Base-by-base conservation (phyloP, 1,140 invertebrate species). In the Polyergus mexicanus region DNA sequence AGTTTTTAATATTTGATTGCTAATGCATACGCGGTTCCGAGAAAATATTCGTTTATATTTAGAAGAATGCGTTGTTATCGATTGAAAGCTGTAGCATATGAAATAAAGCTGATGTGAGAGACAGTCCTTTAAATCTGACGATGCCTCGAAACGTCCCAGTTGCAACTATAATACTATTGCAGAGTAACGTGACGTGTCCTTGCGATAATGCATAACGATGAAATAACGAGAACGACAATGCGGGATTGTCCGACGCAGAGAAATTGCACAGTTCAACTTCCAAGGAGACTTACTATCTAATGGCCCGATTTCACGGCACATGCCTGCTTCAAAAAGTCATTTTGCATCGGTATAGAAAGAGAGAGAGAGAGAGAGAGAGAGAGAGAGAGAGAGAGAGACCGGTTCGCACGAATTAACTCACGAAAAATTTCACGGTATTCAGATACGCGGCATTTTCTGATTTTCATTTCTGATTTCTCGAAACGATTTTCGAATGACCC, bases 241-340 rank as follows among this genome's bases (percentile, higher is more conserved):
- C 77, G 25, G 25, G 47, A 81, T 71, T 80, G 63, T 69, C 63
- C 44, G 41, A 2, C 76, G 28, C 25, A 25, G 32, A 32, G n/a
- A 41, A 65, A 58, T 38, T 35, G 47, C 56, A 22, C n/a, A 35
- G 86, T 80, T 54, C 69, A 86, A 75, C 54, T 75, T 91, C 80
- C 92, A 92, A 93, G 92, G 92, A 88, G 71, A 93, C 89, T 93
- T 77, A 93, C 91, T 89, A 92, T 93, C 91, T 89, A 87, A 91
- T 81, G 86, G 51, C 71, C 88, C 89, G 85, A 89, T 92, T 93
- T 90, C 71, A 69, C 66, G 35, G 22, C 28, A 41, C 77, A 6
- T 25, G 65, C 19, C n/a, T 38, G n/a, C 35, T 41, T 66, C 6
- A 44, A 54, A 35, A 56, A 41, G 22, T 80, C 54, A 62, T 35